Conservation (phyloP, 2,888 invertebrate genomes). For the Neoaliturus tenellus region DNA sequence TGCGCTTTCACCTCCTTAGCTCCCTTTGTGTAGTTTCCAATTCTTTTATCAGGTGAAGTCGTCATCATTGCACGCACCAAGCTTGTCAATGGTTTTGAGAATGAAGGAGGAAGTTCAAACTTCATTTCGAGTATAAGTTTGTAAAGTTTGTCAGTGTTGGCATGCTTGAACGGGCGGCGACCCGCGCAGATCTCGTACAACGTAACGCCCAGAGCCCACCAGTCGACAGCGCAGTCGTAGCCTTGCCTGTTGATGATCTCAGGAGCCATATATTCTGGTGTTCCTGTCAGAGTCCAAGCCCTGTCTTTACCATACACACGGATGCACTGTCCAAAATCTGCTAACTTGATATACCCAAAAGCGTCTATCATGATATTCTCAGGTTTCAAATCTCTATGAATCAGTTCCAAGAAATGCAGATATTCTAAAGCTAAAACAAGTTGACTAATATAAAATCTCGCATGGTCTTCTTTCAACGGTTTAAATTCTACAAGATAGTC, state of each 20-base stretch:
- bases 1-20: background rate
- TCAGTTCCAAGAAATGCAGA: constrained; percentile 19
- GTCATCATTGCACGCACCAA: background rate
- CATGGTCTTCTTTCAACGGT: background rate
- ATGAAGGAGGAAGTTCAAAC: background rate
- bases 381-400: constrained; percentile 30
- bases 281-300: constrained; percentile 17
- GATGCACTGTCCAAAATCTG: constrained; percentile 24
- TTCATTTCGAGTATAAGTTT: background rate
- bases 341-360: constrained; percentile 28
- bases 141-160: background rate
- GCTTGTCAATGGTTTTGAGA: background rate
- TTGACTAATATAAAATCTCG: constrained; percentile 18
- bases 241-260: constrained; percentile 14
- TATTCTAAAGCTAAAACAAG: constrained; percentile 24
- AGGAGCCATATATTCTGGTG: constrained; percentile 26
- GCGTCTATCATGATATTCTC: constrained; percentile 32
- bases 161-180: background rate
- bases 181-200: constrained; percentile 18
- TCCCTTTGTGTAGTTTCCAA: background rate
- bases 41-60: background rate
- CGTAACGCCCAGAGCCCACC: constrained; percentile 10
- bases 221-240: constrained; percentile 14
- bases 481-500: constrained; percentile 2
- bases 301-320: background rate